Evolutionary conservation across 2,888 invertebrate species (phyloP).

Genomic region (Luperina testacea): DNA sequence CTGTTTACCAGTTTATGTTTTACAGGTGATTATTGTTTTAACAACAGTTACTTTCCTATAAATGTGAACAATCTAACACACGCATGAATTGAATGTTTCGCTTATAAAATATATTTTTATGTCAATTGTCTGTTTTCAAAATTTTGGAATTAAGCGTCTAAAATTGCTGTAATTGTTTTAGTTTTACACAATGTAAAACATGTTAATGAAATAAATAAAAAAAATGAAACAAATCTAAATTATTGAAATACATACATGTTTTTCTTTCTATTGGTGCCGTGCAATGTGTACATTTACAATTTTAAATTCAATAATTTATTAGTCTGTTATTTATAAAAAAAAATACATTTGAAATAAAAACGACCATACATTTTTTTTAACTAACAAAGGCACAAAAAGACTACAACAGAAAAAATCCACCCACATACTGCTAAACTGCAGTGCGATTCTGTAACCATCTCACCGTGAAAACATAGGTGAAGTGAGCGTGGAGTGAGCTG

Average conservation of each 20-base stretch:
- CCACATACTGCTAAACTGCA: neutral
- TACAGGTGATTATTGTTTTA: no score
- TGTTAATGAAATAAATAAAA: no score
- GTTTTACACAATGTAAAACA: no score
- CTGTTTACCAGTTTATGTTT: no score
- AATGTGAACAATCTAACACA: no score
- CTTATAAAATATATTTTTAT: slow-evolving; percentile 23
- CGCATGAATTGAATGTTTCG: slow-evolving; percentile 11
- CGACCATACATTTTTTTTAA: no score
- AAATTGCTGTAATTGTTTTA: no score
- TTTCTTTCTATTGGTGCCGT: neutral
- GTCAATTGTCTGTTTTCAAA: slow-evolving; percentile 11
- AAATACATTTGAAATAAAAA: neutral
- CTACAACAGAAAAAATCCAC: neutral
- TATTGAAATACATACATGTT: neutral
- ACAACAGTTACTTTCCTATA: no score
- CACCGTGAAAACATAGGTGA: no score
- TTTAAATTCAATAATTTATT: neutral
- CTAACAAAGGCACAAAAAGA: no score
- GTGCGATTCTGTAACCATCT: no score
- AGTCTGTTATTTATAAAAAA: neutral
- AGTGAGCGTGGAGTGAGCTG: no score
- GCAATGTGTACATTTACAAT: neutral
- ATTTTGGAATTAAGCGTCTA: neutral
- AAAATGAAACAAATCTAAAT: neutral